These are phyloP conservation scores for Meteorus cinctellus DNA, from an alignment of 2,888 invertebrate species.

Conservation along the genomic window DNA sequence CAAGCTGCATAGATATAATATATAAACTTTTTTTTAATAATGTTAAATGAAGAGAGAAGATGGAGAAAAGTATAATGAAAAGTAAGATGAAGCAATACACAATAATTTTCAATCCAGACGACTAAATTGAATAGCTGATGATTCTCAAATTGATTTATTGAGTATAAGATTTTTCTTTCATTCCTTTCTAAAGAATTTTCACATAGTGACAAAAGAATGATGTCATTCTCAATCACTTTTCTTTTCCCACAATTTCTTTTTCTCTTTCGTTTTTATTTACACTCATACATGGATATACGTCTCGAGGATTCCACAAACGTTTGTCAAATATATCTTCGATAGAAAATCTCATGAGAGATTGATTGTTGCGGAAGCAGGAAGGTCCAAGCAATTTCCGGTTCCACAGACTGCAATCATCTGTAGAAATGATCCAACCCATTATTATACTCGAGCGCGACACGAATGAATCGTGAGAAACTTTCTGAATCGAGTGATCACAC, in stretches of 20 bases:
- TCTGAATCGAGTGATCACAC: not conserved
- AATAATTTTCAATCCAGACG: constrained; percentile 16
- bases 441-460: not conserved
- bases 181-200: not conserved
- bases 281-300: not conserved
- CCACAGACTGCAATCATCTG: not conserved
- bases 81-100: not conserved
- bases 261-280: not conserved
- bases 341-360: not conserved
- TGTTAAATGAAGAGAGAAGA: not conserved
- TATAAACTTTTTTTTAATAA: not conserved
- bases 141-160: not conserved
- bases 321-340: constrained; percentile 7
- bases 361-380: not conserved
- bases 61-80: not conserved
- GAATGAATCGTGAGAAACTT: not conserved
- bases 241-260: not conserved
- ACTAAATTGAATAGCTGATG: not conserved
- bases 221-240: constrained; percentile 1
- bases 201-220: not conserved
- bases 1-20: not conserved
- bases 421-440: constrained; percentile 16
- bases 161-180: not conserved
- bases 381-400: constrained; percentile 11
- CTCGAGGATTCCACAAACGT: not conserved